Evolutionary conservation across 2,888 invertebrate species (phyloP).

Genomic region (Andrena trimmerana): DNA sequence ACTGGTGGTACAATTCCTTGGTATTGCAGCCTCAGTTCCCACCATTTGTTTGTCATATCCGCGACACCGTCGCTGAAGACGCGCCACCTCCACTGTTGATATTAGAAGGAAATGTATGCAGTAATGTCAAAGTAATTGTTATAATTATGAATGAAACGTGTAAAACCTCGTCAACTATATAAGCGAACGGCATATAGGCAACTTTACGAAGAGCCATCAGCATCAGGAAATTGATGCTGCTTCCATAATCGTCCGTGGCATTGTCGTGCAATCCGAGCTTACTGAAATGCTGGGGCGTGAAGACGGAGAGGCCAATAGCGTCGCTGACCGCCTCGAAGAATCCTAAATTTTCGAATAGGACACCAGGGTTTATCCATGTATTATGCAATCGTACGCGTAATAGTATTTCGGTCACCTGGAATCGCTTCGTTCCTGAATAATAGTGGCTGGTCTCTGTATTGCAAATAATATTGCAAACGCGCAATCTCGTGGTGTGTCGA

Average conservation of each 20-base stretch:
- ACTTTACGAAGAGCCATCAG: conserved; percentile 92
- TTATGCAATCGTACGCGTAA: neutral
- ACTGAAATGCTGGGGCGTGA: conserved; percentile 91
- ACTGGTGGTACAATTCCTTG: conserved; percentile 92
- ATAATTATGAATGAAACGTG: neutral
- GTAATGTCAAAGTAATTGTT: neutral
- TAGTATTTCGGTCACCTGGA: conserved; percentile 87
- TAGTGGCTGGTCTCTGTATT: conserved; percentile 91
- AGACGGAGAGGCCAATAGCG: conserved; percentile 91
- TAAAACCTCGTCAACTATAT: conserved; percentile 91
- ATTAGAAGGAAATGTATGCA: conserved; percentile 25
- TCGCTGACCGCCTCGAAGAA: conserved; percentile 95
- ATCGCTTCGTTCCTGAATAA: conserved; percentile 93
- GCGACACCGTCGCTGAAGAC: conserved; percentile 91
- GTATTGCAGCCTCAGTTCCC: conserved; percentile 90
- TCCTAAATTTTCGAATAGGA: conserved; percentile 85
- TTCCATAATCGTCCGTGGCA: conserved; percentile 88
- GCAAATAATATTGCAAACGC: conserved; percentile 92
- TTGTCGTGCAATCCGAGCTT: conserved; percentile 90
- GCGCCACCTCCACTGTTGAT: conserved; percentile 91
- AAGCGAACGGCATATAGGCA: conserved; percentile 92
- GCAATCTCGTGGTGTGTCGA: conserved; percentile 94
- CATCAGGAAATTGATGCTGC: conserved; percentile 92
- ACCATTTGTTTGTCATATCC: conserved; percentile 91
- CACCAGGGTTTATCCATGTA: conserved; percentile 5